Conservation (phyloP, 2,797 vertebrate species). For the Ctenosaura bakeri region DNA sequence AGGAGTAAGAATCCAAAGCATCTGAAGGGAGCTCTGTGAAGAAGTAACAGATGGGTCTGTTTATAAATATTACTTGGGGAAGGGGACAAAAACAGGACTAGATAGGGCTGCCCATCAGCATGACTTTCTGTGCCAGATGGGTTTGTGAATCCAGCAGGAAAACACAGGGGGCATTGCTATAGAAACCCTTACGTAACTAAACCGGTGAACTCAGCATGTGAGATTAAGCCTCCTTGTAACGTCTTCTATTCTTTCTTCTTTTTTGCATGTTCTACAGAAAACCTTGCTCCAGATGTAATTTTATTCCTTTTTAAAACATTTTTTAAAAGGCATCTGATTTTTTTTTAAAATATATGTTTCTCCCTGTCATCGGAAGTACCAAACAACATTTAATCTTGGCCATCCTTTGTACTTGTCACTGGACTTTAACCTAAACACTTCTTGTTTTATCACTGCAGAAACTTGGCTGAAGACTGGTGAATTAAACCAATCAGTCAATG, state of each 20-base stretch:
- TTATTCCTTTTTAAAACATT: conserved; percentile 17
- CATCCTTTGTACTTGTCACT: conserved; percentile 32
- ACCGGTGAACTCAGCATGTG: neutral
- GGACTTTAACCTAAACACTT: conserved; percentile 8
- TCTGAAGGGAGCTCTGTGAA: neutral
- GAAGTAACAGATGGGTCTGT: neutral
- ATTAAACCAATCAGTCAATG: conserved; percentile 37
- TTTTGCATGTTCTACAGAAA: neutral
- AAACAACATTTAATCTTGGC: conserved; percentile 43
- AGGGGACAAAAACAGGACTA: neutral
- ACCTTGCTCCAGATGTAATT: neutral
- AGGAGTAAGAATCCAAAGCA: neutral
- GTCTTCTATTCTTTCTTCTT: neutral
- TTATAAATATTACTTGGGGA: no score
- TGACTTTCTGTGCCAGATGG: neutral
- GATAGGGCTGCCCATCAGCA: neutral
- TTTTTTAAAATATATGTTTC: neutral
- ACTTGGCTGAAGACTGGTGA: rapidly evolving
- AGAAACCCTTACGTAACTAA: conserved; percentile 30
- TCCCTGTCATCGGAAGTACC: rapidly evolving
- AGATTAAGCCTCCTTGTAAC: conserved; percentile 19
- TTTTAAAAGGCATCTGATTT: rapidly evolving
- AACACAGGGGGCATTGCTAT: conserved; percentile 9
- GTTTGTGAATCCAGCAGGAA: neutral
- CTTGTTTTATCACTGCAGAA: conserved; percentile 41